Evolutionary conservation across 2,888 invertebrate genomes (phyloP).

Genomic region (Tenthredo notha): DNA sequence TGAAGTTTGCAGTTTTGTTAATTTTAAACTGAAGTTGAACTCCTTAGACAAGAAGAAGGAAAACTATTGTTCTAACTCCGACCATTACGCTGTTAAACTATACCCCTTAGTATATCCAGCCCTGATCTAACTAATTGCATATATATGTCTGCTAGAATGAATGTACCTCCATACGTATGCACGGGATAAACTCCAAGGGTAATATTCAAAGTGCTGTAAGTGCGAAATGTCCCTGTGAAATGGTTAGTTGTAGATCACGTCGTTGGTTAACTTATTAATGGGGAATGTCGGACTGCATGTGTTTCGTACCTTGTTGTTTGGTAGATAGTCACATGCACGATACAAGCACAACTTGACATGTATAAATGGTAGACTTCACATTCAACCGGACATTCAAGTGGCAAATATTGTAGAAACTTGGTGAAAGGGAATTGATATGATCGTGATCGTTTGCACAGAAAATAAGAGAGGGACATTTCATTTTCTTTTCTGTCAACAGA

Average conservation of each 20-base stretch:
- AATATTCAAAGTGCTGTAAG: slow-evolving; percentile 47
- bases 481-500: neutral
- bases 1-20: no score
- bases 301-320: neutral
- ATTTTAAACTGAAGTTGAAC: no score
- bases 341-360: slow-evolving; percentile 20
- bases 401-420: neutral
- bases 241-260: slow-evolving; percentile 47
- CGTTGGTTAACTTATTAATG: slow-evolving; percentile 46
- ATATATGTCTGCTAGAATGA: neutral
- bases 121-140: slow-evolving; percentile 22
- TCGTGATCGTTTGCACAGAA: neutral
- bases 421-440: neutral
- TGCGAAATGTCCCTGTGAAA: slow-evolving; percentile 47
- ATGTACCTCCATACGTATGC: neutral
- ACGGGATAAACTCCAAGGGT: neutral
- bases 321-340: slow-evolving; percentile 7
- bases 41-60: neutral
- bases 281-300: slow-evolving; percentile 33
- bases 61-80: neutral
- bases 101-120: neutral
- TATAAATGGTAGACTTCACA: neutral
- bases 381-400: neutral
- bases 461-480: neutral
- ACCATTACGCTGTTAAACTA: neutral